Conservation (phyloP, 2,797 vertebrate genomes). For the Carapus acus region DNA sequence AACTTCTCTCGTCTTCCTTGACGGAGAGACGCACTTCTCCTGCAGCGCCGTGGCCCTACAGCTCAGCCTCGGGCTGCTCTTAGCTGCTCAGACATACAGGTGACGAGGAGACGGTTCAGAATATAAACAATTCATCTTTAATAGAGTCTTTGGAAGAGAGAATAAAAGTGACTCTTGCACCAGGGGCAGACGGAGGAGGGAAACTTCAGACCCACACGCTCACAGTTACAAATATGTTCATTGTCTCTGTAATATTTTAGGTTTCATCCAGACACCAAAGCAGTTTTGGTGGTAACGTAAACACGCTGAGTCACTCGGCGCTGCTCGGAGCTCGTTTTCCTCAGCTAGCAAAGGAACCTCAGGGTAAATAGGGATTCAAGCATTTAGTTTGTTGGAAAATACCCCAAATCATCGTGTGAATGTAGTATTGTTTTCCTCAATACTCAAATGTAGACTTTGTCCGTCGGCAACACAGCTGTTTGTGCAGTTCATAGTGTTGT, state of each 20-base stretch:
- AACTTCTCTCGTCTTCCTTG: slow-evolving; percentile 15
- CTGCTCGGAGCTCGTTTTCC: too few species aligned
- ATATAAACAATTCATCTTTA: slow-evolving; percentile 2
- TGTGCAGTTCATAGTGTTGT: too few species aligned
- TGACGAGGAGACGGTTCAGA: neutral
- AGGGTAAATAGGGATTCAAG: too few species aligned
- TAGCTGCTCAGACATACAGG: neutral
- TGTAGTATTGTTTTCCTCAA: too few species aligned
- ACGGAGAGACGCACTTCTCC: slow-evolving; percentile 2
- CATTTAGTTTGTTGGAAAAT: too few species aligned
- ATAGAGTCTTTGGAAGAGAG: neutral
- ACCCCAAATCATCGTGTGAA: too few species aligned
- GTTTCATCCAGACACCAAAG: slow-evolving; percentile 5
- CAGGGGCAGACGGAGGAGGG: slow-evolving; percentile 1
- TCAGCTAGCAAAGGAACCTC: too few species aligned
- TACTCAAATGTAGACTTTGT: too few species aligned
- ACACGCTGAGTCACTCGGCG: too few species aligned
- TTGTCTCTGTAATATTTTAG: slow-evolving; percentile 3
- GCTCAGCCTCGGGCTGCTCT: slow-evolving; percentile 35
- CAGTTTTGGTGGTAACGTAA: slow-evolving; percentile 5
- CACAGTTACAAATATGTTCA: slow-evolving; percentile 8
- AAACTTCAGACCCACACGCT: slow-evolving; percentile 3
- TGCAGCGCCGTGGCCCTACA: slow-evolving; percentile 18
- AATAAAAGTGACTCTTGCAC: neutral
- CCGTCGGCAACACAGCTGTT: too few species aligned